Evolutionary conservation across 2,113 vertebrate genomes (phyloP).

Genomic region (Electrona antarctica): DNA sequence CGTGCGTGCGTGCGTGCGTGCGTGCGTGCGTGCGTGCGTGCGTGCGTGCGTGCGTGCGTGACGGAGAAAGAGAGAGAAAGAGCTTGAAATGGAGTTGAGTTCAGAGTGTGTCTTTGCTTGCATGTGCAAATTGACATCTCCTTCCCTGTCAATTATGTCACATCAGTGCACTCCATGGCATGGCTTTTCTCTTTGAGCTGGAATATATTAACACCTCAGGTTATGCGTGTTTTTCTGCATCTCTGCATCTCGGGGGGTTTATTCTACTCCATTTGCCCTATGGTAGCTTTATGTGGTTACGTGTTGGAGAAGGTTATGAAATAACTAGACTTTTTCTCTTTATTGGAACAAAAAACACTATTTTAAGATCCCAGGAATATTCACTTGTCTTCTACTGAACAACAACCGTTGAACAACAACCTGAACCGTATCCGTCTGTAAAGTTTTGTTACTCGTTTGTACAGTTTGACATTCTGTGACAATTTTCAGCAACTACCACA

Average conservation of each 20-base stretch:
- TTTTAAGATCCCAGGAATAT: not conserved
- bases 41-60: not conserved
- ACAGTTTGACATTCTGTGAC: not conserved
- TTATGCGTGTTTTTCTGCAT: constrained; percentile 46
- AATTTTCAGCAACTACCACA: not conserved
- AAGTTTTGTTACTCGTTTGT: too few species aligned
- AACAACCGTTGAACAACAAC: too few species aligned
- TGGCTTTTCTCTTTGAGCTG: constrained; percentile 37
- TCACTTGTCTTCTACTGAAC: not conserved
- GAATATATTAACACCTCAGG: constrained; percentile 68
- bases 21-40: not conserved
- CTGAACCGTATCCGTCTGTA: too few species aligned
- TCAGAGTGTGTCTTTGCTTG: not conserved
- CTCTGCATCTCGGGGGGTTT: constrained; percentile 19
- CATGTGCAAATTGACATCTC: constrained; percentile 35
- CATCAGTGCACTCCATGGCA: constrained; percentile 59
- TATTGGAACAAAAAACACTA: not conserved
- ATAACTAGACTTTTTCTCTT: too few species aligned
- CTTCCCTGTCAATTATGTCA: constrained; percentile 61
- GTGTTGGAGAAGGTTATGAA: too few species aligned
- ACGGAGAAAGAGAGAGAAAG: too few species aligned
- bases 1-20: not conserved
- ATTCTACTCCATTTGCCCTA: constrained; percentile 22
- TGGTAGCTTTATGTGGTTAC: not conserved
- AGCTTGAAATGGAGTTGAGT: too few species aligned